Conservation (phyloP, 2,888 invertebrate species). For the Zootermopsis nevadensis region DNA sequence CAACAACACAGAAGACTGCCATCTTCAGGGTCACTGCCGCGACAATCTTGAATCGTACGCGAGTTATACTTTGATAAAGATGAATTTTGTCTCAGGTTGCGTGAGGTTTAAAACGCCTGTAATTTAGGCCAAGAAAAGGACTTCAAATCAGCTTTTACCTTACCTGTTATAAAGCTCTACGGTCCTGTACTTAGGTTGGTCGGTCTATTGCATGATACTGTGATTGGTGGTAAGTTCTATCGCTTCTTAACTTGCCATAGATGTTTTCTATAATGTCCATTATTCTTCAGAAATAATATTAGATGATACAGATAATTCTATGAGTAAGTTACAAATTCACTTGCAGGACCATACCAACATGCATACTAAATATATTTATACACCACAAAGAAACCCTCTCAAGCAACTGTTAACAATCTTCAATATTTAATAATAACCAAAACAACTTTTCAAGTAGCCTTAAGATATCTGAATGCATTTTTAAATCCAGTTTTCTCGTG, state of each 20-base stretch:
- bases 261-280: not conserved
- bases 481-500: slow-evolving; percentile 47
- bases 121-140: too few species aligned
- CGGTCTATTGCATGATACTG: not conserved
- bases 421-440: slow-evolving; percentile 10
- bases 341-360: not conserved
- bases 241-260: not conserved
- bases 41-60: too few species aligned
- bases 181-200: not conserved
- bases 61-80: too few species aligned
- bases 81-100: too few species aligned
- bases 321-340: not conserved
- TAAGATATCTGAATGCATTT: slow-evolving; percentile 45
- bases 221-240: not conserved
- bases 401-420: slow-evolving; percentile 13
- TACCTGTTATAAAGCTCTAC: not conserved
- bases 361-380: not conserved
- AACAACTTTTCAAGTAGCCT: slow-evolving; percentile 50
- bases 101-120: too few species aligned
- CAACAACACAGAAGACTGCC: too few species aligned
- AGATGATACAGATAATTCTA: not conserved
- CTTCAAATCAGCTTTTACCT: too few species aligned
- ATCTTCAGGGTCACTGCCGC: too few species aligned
- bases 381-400: not conserved
- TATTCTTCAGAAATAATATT: not conserved